phyloP scores from a whole-genome alignment of 2,888 invertebrate genomes.

The Phyto melanocephala region DNA sequence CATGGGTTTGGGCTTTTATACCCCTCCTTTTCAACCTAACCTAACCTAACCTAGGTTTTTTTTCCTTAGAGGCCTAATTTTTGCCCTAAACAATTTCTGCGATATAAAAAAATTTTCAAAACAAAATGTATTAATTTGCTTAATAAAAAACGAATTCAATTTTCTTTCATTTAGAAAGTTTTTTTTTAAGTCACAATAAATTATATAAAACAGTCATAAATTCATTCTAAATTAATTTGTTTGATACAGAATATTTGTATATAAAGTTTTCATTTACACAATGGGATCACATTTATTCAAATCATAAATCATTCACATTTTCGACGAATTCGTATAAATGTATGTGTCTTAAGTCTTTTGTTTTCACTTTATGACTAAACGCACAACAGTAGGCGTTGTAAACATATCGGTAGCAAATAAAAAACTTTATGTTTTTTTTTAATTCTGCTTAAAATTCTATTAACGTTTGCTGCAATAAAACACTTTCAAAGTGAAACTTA shows the following conservation, averaged over 20 bases:
- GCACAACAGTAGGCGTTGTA: background rate
- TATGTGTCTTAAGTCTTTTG: conserved; percentile 6
- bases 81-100: no score
- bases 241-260: background rate
- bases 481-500: conserved; percentile 53
- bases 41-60: no score
- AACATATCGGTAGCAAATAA: background rate
- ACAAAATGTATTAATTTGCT: no score
- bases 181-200: background rate
- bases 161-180: background rate
- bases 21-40: no score
- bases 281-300: background rate
- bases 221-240: conserved; percentile 9
- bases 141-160: no score
- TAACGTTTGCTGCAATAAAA: background rate
- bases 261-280: background rate
- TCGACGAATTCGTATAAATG: background rate
- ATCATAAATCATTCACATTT: background rate
- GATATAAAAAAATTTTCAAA: no score
- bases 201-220: background rate
- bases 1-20: no score
- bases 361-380: conserved; percentile 32
- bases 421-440: background rate
- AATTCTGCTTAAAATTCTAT: conserved; percentile 42
- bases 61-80: no score